phyloP scores from a whole-genome alignment of 2,888 invertebrate species.

The Nemoura dubitans region DNA sequence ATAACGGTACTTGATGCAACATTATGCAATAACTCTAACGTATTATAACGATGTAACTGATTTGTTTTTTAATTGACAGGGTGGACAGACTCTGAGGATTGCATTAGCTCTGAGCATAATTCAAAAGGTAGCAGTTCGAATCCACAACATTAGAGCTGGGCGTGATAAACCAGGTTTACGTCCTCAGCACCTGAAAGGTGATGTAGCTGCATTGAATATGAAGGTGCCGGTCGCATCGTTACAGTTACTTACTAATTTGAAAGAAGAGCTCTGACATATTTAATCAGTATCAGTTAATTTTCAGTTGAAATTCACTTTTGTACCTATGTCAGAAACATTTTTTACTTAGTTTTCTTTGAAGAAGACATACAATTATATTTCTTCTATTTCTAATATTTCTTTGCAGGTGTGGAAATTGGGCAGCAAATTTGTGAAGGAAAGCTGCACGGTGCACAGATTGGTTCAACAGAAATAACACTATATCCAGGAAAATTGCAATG shows the following conservation, averaged over 20 bases:
- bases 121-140: constrained; percentile 73
- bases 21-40: no score
- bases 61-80: constrained; percentile 63
- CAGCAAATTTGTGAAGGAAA: constrained; percentile 77
- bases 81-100: constrained; percentile 89
- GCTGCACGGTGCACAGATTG: constrained; percentile 74
- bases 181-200: constrained; percentile 83
- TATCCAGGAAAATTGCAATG: constrained; percentile 67
- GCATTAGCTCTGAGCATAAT: constrained; percentile 83
- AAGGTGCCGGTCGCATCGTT: no score
- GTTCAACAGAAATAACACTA: constrained; percentile 82
- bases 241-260: no score
- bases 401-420: constrained; percentile 75
- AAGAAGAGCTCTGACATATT: background rate
- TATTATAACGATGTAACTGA: no score
- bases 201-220: background rate
- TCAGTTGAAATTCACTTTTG: no score
- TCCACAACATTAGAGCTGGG: constrained; percentile 83
- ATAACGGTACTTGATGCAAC: no score
- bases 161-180: constrained; percentile 84
- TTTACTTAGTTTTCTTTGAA: no score
- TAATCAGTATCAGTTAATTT: no score
- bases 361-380: no score
- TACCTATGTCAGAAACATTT: no score
- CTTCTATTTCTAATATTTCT: no score